These are phyloP conservation scores for Thysanoteuthis rhombus DNA, from an alignment of 2,888 invertebrate species.

Conservation along the genomic window DNA sequence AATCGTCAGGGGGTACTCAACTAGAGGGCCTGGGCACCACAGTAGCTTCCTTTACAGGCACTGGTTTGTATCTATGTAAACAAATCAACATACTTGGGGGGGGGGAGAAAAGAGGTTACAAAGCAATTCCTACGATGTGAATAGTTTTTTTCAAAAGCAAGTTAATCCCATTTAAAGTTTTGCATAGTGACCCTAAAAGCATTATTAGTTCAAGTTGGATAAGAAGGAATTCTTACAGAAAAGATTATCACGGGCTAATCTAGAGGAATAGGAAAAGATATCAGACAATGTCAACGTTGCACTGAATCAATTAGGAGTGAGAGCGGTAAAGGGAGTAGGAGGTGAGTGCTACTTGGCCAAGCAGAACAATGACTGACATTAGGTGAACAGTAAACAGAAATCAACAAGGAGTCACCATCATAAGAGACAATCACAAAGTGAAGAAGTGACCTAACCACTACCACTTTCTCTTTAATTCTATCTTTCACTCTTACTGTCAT, in stretches of 20 bases:
- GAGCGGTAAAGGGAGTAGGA: not conserved
- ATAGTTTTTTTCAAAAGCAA: not conserved
- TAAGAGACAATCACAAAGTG: not conserved
- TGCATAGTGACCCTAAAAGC: not conserved
- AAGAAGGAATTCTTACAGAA: not conserved
- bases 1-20: too few relatives aligned
- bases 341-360: not conserved
- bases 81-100: too few relatives aligned
- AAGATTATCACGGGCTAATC: not conserved
- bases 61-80: too few relatives aligned
- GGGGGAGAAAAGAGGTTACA: too few relatives aligned
- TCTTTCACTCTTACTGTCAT: too few relatives aligned
- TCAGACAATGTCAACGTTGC: not conserved
- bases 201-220: not conserved
- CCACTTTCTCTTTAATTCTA: not conserved
- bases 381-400: not conserved
- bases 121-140: too few relatives aligned
- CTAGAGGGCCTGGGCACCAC: too few relatives aligned
- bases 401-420: not conserved
- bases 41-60: too few relatives aligned
- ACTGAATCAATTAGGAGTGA: not conserved
- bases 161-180: not conserved
- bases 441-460: not conserved
- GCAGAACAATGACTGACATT: not conserved
- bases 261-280: not conserved